Conservation (phyloP, 2,797 vertebrate species). For the Anas georgica region DNA sequence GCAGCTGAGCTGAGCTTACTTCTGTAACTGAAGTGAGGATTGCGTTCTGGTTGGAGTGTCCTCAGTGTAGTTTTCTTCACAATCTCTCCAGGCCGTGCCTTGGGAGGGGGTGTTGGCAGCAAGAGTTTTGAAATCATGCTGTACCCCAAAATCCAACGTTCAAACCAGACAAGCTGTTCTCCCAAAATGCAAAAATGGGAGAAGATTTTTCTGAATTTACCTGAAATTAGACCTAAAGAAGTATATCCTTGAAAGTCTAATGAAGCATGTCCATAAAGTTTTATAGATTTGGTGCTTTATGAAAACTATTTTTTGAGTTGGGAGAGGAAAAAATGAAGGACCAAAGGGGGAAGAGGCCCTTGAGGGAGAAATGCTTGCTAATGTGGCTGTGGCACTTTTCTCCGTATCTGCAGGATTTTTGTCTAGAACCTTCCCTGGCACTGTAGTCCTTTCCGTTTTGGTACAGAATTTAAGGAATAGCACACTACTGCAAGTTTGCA, state of each 20-base stretch:
- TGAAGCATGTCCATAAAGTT: neutral
- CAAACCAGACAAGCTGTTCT: neutral
- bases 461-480: neutral
- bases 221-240: neutral
- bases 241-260: neutral
- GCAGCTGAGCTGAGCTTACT: neutral
- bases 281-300: neutral
- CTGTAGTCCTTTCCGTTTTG: neutral
- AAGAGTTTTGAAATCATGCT: neutral
- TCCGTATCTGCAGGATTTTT: neutral
- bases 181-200: neutral
- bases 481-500: neutral
- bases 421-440: neutral
- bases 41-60: neutral
- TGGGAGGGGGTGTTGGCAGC: neutral
- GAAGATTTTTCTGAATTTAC: neutral
- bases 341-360: neutral
- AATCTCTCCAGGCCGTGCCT: neutral
- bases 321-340: neutral
- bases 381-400: neutral
- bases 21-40: neutral
- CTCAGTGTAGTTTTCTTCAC: neutral
- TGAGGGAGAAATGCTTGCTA: neutral
- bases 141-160: neutral
- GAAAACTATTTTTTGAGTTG: neutral